A percentile compares a stretch with the other conserved stretches of the same genome.
Evolutionary conservation across 1,140 invertebrate genomes (phyloP).

Genomic region (Copidosoma floridanum): DNA sequence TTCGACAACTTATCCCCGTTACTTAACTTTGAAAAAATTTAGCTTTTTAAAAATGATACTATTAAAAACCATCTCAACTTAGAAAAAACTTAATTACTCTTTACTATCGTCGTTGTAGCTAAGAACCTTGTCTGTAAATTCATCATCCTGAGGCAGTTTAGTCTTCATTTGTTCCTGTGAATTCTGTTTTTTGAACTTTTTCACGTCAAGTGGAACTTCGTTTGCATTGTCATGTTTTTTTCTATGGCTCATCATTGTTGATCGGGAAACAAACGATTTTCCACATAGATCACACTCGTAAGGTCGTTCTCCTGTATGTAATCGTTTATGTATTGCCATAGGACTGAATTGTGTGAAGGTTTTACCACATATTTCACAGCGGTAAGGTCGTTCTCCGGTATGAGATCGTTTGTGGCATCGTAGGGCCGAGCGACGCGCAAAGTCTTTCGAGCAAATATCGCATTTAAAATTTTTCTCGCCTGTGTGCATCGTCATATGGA

Average conservation of each 20-base stretch:
- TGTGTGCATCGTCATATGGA: conserved; percentile 68
- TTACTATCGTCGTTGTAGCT: too few relatives aligned
- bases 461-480: conserved; percentile 71
- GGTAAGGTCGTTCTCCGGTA: conserved; percentile 68
- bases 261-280: conserved; percentile 61
- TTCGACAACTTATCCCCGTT: too few relatives aligned
- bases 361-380: conserved; percentile 64
- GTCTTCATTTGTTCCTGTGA: conserved; percentile 9
- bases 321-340: conserved; percentile 63
- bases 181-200: conserved; percentile 41
- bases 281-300: conserved; percentile 75
- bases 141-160: too few relatives aligned
- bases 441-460: conserved; percentile 66
- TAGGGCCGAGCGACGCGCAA: conserved; percentile 68
- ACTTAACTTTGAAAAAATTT: too few relatives aligned
- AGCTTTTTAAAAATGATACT: too few relatives aligned
- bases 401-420: conserved; percentile 69
- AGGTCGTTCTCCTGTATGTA: conserved; percentile 78
- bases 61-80: too few relatives aligned
- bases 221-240: conserved; percentile 56
- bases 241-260: conserved; percentile 63
- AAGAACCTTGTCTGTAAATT: not conserved
- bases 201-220: conserved; percentile 23
- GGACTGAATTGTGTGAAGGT: conserved; percentile 66
- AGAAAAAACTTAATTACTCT: too few relatives aligned